A percentile compares a stretch with the other conserved stretches of the same genome.
phyloP scores from a whole-genome alignment of 2,797 vertebrate species.

The Artibeus lituratus region DNA sequence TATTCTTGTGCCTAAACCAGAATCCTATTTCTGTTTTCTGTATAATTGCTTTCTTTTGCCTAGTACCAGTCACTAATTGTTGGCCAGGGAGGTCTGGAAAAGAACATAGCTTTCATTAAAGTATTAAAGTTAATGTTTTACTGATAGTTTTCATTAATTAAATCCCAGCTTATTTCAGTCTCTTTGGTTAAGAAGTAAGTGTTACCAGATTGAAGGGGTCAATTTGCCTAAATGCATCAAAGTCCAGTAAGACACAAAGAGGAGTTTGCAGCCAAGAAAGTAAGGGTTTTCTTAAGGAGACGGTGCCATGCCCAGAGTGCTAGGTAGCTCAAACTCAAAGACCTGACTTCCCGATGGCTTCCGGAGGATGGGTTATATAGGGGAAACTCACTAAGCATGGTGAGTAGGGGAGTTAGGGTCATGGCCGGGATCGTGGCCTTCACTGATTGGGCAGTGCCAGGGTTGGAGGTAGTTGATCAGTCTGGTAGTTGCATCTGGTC shows the following conservation, averaged over 20 bases:
- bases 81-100: background rate
- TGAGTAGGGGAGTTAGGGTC: background rate
- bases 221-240: background rate
- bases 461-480: background rate
- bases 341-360: background rate
- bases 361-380: background rate
- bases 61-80: background rate
- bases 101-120: background rate
- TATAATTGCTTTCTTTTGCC: background rate
- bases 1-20: background rate
- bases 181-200: background rate
- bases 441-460: background rate
- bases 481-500: no score
- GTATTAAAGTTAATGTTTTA: background rate
- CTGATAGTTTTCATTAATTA: background rate
- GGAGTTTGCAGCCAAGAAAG: background rate
- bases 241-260: background rate
- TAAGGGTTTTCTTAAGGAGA: background rate
- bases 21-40: background rate
- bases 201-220: background rate
- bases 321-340: background rate
- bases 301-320: background rate
- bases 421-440: background rate
- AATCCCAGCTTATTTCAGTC: background rate
- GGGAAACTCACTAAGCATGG: background rate